Base-by-base conservation (phyloP, 2,797 vertebrate species). In the Sebastes elongatus region DNA sequence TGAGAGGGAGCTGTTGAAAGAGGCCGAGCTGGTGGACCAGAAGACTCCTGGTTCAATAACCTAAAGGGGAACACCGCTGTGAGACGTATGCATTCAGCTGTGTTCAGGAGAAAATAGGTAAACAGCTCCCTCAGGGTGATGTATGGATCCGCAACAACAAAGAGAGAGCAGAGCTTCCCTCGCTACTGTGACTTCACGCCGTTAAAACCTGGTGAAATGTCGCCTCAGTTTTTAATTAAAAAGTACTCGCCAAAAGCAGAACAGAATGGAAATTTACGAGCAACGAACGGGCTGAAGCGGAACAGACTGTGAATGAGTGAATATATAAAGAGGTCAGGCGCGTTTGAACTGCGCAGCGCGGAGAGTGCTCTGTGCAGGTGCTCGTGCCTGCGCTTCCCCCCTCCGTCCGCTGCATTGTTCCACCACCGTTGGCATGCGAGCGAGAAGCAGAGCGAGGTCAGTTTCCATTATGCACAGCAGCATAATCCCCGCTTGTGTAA, bases 401-500 rank as follows among this genome's bases (percentile, higher is more conserved):
- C 25, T 56, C 33, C 25, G 80, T 61, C 32, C 10, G 25, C 82
- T 32, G 83, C 65, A 84, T 88, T 89, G 84, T 87, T 86, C 69
- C 68, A 57, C 71, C 5, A 38, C 13, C 35, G 55, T 25, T 86
- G 83, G 87, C 89, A 81, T 88, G 87, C 71, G 4, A 88, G 81
- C 33, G 10, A 72, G 59, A 84, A 87, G 82, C 81, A 88, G 81
- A 91, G 90, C 35, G 76, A 92, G 92, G 92, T 94, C 91, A 89
- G 78, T 89, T 90, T 93, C 86, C 90, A 93, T 92, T 92, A 93
- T 85, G 83, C 86, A 71, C 79, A 70, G 80, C 82, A 76, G 78
- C 83, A 88, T 94, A 93, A 94, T 93, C 92, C 89, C 81, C 0
- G 14, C 76, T 91, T 88, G 81, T 90, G 82, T 88, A 92, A 94